Evolutionary conservation across 2,113 vertebrate species (phyloP).

Genomic region (Motacilla tschutschensis): DNA sequence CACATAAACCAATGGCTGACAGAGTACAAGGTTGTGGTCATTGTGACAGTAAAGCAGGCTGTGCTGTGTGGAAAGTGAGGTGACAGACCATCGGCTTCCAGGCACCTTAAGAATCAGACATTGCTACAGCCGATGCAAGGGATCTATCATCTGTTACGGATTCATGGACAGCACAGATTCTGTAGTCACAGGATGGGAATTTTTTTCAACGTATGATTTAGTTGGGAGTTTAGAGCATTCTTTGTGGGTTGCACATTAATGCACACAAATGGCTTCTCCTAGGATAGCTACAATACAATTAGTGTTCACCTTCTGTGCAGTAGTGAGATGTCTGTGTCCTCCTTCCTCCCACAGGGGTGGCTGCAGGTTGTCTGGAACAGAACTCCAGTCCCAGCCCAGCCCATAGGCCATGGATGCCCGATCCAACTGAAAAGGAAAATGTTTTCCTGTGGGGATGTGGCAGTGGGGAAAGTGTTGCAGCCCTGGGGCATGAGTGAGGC

Average conservation of each 20-base stretch:
- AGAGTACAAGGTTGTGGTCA: neutral
- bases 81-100: neutral
- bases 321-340: accelerated
- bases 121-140: neutral
- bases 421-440: neutral
- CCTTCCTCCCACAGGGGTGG: neutral
- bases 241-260: neutral
- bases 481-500: neutral
- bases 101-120: neutral
- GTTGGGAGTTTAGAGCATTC: neutral
- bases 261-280: neutral
- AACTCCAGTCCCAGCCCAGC: neutral
- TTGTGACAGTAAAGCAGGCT: neutral
- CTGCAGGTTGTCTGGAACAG: neutral
- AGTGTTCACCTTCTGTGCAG: neutral
- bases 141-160: neutral
- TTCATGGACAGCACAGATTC: neutral
- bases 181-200: neutral
- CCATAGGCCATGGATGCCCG: neutral
- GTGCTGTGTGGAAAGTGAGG: neutral
- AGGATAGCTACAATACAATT: neutral
- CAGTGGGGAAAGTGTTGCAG: neutral
- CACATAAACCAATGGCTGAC: neutral
- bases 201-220: neutral
- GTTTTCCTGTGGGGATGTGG: neutral